A percentile compares a stretch with the other conserved stretches of the same genome.
These are phyloP conservation scores for Oryzias melastigma DNA, from an alignment of 2,113 vertebrate species.

Conservation along the genomic window DNA sequence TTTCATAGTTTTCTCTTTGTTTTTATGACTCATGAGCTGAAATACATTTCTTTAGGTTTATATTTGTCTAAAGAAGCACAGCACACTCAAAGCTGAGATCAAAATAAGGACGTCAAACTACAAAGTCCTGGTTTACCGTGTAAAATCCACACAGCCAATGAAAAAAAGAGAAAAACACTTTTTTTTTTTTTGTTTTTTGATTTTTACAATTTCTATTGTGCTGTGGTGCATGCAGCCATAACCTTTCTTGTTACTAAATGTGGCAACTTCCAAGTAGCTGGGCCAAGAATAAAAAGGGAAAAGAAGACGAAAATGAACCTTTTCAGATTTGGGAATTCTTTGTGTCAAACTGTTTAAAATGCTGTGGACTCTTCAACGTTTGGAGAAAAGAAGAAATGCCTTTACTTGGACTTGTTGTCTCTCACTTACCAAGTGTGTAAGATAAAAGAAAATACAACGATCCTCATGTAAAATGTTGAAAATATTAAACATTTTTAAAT, in stretches of 20 bases:
- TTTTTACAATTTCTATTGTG: constrained; percentile 27
- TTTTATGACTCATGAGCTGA: neutral
- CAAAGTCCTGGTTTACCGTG: constrained; percentile 6
- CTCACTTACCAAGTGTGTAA: constrained; percentile 58
- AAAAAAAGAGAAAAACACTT: neutral
- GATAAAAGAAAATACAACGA: constrained; percentile 39
- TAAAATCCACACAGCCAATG: constrained; percentile 1
- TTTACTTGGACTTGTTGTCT: constrained; percentile 41
- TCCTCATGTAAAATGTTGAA: constrained; percentile 69
- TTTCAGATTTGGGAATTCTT: constrained; percentile 23
- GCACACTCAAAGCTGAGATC: constrained; percentile 18
- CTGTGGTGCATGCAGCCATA: constrained; percentile 59
- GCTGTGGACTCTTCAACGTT: constrained; percentile 36
- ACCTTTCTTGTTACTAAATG: constrained; percentile 7
- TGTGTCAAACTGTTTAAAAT: constrained; percentile 57
- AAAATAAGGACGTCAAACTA: neutral
- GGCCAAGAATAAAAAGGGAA: constrained; percentile 58
- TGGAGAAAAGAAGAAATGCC: constrained; percentile 43
- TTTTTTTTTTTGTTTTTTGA: constrained; percentile 1
- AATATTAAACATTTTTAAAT: constrained; percentile 73
- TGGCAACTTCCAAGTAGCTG: constrained; percentile 25
- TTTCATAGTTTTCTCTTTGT: constrained; percentile 8
- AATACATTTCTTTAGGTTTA: too few species aligned
- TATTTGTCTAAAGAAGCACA: constrained; percentile 27
- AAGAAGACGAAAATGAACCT: constrained; percentile 11